Base-by-base conservation (phyloP, 2,113 vertebrate genomes). In the Odobenus rosmarus region DNA sequence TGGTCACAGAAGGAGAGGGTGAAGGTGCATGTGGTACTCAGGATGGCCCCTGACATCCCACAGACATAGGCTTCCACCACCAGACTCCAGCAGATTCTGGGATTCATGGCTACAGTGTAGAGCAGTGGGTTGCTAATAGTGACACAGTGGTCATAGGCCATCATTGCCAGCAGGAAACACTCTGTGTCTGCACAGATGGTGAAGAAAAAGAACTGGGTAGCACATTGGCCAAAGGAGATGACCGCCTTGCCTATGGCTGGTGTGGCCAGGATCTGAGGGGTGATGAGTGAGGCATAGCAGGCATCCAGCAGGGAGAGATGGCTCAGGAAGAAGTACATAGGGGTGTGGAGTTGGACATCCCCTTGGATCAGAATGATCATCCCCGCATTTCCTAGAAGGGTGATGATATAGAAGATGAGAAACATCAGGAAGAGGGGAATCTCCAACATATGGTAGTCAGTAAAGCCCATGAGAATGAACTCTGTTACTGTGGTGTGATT, bases 391-490 rank as follows among this genome's bases (percentile, higher is more conserved):
- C 98, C 98, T n/a, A 98, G 80, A 33, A 98, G n/a, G 12, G 97
- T 96, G 71, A 95, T 9, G 1, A 98, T 53, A 21, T 97, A 97
- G 79, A 96, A 90, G 39, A 72, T 42, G 3, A 98, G 76, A 74
- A 98, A 98, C 21, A 67, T 4, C 51, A 97, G 7, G 33, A 97
- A 97, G 80, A 98, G 87, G 62, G 93, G 71, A 28, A 88, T 42
- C 46, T 95, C 14, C 61, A 93, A 10, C 7, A 26, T 23, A 0
- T 81, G 96, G 4, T 42, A 23, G 55, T 97, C 80, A 11, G 69
- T 90, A n/a, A 98, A 98, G 18, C 95, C 98, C 11, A 88, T 4
- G 39, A 98, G 98, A 62, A 97, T 85, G 39, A 98, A 98, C 33
- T 97, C 80, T 0, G 89, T 93, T 19, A 97, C 80, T 21, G 10